Base-by-base conservation (phyloP, 2,113 vertebrate species). In the Nicator chloris region DNA sequence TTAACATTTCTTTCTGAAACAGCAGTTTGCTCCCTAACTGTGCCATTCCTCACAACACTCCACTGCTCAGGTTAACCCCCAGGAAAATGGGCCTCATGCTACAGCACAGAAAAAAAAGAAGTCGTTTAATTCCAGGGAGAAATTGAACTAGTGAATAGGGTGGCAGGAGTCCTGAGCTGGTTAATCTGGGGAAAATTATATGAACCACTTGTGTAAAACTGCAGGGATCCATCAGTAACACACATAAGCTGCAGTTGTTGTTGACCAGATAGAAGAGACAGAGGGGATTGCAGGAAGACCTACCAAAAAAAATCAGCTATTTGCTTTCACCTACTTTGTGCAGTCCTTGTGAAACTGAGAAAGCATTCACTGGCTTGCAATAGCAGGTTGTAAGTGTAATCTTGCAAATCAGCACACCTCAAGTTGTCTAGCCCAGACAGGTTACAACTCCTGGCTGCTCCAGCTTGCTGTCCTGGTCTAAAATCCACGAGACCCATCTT, bases 401-500 rank as follows among this genome's bases (percentile, higher is more conserved):
- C 28, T 22, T 47, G 18, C 28, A 54, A 28, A n/a, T 13, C 7
- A 35, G 12, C 49, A 11, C 10, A 47, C 11, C 40, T 82, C n/a
- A 17, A 4, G 8, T 2, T 35, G 35, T 6, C 20, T 4, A 2
- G 40, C 5, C n/a, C 30, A 21, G 35, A 11, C 2, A 22, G 39
- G 37, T 68, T 18, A 16, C 60, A 27, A 7, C 37, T 57, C 79
- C 79, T 12, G 24, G 13, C 31, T 59, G 27, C 90, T 80, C 49
- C 53, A 47, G 8, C 13, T 65, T 33, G 33, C 35, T 5, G 0
- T 31, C 51, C 42, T 30, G 13, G 10, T 19, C 39, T 23, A 8
- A 49, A 39, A 16, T 4, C 9, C 6, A 1, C 1, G 0, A 9
- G 7, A 10, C 22, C 4, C 15, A 4, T 50, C 6, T 13, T 2